A percentile compares a stretch with the other conserved stretches of the same genome.
phyloP scores from a whole-genome alignment of 2,113 vertebrate species.

The Cranoglanis bouderius region DNA sequence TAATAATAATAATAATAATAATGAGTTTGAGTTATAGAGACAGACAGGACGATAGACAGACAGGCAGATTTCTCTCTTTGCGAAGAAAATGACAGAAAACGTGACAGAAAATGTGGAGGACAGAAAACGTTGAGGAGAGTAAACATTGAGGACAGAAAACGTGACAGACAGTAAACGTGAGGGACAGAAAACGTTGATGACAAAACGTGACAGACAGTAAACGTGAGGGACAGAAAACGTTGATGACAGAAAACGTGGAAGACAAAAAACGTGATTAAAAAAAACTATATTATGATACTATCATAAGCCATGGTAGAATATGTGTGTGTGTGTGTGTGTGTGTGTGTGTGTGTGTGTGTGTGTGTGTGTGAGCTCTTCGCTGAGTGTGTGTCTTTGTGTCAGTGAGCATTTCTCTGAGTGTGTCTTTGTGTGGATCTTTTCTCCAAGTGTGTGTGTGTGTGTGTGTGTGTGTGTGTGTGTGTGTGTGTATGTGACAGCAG shows the following conservation, averaged over 20 bases:
- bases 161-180: neutral
- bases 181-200: neutral
- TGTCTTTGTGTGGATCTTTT: neutral
- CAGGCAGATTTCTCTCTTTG: neutral
- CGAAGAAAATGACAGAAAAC: too few species aligned
- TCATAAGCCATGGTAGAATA: neutral
- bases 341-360: neutral
- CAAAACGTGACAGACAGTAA: neutral
- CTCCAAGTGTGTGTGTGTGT: neutral
- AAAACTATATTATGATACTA: neutral
- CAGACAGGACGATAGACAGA: neutral
- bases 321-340: constrained; percentile 15
- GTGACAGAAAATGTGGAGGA: neutral
- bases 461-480: constrained; percentile 8
- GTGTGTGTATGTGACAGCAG: constrained; percentile 25
- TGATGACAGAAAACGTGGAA: neutral
- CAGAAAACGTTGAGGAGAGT: neutral
- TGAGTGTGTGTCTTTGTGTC: neutral
- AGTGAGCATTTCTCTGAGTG: neutral
- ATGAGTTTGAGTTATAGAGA: neutral
- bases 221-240: neutral
- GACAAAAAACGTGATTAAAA: neutral
- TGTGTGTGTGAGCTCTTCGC: neutral
- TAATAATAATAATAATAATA: too few species aligned
- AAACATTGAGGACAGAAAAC: neutral